phyloP scores from a whole-genome alignment of 1,140 invertebrate species.

The Andricus grossulariae region DNA sequence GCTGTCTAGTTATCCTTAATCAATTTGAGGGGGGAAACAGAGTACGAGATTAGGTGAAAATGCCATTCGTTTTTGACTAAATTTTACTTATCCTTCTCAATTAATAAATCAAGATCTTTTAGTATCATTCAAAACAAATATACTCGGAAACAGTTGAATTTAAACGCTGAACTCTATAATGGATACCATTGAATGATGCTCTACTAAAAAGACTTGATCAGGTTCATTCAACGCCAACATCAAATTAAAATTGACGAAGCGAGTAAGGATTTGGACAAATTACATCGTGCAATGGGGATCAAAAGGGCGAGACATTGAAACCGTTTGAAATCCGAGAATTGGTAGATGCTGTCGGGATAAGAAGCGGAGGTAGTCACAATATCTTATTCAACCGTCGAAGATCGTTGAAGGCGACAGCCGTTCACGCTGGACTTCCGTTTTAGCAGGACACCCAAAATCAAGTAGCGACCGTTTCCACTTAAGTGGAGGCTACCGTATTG shows the following conservation, averaged over 20 bases:
- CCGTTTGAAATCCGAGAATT: slow-evolving; percentile 51
- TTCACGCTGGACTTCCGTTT: slow-evolving; percentile 45
- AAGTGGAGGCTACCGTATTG: slow-evolving; percentile 15
- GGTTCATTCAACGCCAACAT: not conserved
- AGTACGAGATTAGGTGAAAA: too few relatives aligned
- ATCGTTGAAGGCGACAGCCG: not conserved
- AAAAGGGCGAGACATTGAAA: not conserved
- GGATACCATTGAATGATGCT: too few relatives aligned
- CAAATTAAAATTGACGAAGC: slow-evolving; percentile 15
- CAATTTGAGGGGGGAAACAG: too few relatives aligned
- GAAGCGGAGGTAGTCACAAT: slow-evolving; percentile 36
- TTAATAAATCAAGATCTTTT: too few relatives aligned
- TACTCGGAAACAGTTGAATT: too few relatives aligned
- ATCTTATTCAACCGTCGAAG: slow-evolving; percentile 48
- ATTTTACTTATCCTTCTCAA: too few relatives aligned
- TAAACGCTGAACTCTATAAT: too few relatives aligned
- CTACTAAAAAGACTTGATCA: too few relatives aligned
- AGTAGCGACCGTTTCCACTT: slow-evolving; percentile 37
- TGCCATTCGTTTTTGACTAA: too few relatives aligned
- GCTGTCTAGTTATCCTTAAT: too few relatives aligned
- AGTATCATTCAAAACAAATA: too few relatives aligned
- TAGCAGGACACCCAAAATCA: slow-evolving; percentile 16
- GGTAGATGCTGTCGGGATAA: slow-evolving; percentile 54
- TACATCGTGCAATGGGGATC: slow-evolving; percentile 19
- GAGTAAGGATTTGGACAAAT: slow-evolving; percentile 17